Conservation (phyloP, 2,113 vertebrate genomes). For the Sinosuthora webbiana region DNA sequence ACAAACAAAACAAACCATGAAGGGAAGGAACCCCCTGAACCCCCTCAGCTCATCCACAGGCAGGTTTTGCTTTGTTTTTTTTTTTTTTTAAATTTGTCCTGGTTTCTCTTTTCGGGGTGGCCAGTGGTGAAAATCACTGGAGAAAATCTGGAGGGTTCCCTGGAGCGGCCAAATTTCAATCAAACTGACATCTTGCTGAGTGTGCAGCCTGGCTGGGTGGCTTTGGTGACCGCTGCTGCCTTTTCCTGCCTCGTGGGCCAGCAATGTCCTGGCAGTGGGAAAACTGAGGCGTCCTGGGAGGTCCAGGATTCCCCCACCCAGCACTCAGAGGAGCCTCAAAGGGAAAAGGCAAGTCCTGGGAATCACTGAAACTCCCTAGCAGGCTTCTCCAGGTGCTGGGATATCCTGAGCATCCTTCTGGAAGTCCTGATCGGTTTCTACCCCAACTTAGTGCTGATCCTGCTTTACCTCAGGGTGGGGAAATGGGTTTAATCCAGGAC, state of each 20-base stretch:
- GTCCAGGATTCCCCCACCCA: neutral
- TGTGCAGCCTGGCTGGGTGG: neutral
- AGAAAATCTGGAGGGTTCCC: rapidly evolving
- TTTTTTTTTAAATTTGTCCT: neutral
- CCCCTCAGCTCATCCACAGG: neutral
- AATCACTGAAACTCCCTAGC: neutral
- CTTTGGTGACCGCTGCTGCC: neutral
- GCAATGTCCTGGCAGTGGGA: rapidly evolving
- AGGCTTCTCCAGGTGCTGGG: neutral
- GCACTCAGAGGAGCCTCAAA: neutral
- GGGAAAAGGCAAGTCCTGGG: neutral
- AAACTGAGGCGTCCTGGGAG: neutral
- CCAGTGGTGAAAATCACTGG: neutral
- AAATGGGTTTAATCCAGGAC: neutral
- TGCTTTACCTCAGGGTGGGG: neutral
- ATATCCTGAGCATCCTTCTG: neutral
- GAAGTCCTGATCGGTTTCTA: neutral
- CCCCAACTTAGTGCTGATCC: neutral
- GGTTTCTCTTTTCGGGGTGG: neutral
- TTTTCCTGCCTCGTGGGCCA: rapidly evolving
- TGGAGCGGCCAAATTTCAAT: too few relatives aligned
- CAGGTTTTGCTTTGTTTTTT: neutral
- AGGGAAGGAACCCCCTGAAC: neutral
- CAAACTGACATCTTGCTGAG: neutral
- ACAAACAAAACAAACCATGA: neutral